These are phyloP conservation scores for Camptogramma bilineatum DNA, from an alignment of 2,888 invertebrate genomes.

Conservation along the genomic window DNA sequence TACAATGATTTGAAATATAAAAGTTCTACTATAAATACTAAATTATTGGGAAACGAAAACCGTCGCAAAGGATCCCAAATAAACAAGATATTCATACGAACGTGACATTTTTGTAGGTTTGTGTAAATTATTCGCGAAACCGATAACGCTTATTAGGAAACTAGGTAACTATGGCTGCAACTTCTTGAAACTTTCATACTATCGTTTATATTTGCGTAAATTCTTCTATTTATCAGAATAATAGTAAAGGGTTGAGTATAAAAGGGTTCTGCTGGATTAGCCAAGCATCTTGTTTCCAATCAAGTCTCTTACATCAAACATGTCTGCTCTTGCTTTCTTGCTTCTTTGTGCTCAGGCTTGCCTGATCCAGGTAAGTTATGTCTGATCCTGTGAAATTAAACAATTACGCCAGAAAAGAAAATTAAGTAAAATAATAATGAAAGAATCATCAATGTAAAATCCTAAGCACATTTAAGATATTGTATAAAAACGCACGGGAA, in stretches of 20 bases:
- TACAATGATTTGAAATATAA: background rate
- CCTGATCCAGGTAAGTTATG: background rate
- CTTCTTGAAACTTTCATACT: background rate
- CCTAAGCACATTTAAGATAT: no score
- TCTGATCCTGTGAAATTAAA: no score
- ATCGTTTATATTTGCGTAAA: background rate
- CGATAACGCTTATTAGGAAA: background rate
- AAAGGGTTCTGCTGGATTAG: background rate
- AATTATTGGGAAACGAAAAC: background rate
- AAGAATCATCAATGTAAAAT: no score
- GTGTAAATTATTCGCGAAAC: background rate
- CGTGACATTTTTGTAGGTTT: background rate
- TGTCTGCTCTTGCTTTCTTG: background rate
- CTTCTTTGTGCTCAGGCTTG: background rate
- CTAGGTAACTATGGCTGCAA: background rate
- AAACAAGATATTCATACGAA: background rate
- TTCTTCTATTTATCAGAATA: background rate
- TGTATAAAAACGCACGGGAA: no score
- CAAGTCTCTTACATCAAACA: background rate
- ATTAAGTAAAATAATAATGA: no score
- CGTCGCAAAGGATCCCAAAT: background rate
- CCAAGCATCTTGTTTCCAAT: background rate
- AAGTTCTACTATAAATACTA: background rate
- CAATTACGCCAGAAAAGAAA: no score
- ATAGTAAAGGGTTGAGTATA: background rate